phyloP scores from a whole-genome alignment of 2,888 invertebrate genomes.

The Phortica okadai region DNA sequence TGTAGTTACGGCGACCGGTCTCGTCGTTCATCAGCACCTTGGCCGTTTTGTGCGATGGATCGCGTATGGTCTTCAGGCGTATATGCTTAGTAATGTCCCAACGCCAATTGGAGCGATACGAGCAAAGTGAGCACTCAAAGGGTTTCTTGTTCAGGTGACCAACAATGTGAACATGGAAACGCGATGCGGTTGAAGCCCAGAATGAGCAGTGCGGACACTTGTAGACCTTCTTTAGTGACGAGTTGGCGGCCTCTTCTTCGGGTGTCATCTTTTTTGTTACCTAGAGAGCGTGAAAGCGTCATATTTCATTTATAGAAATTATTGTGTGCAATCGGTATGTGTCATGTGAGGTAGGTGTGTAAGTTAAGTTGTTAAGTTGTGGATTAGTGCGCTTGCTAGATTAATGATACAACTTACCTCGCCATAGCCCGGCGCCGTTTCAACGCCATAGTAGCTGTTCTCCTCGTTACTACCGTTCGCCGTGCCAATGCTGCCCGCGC shows the following conservation, averaged over 20 bases:
- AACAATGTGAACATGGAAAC: conserved; percentile 95
- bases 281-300: conserved; percentile 76
- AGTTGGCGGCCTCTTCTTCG: conserved; percentile 81
- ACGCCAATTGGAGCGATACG: conserved; percentile 96
- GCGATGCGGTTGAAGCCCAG: conserved; percentile 94
- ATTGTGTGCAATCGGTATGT: conserved; percentile 42
- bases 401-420: conserved; percentile 68
- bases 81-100: conserved; percentile 98
- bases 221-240: conserved; percentile 87
- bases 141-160: conserved; percentile 95
- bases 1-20: conserved; percentile 92
- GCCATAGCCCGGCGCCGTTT: conserved; percentile 78
- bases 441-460: conserved; percentile 77
- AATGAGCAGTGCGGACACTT: conserved; percentile 95
- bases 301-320: conserved; percentile 74
- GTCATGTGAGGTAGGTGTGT: neutral
- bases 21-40: conserved; percentile 94
- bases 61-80: conserved; percentile 90
- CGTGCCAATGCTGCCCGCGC: conserved; percentile 39
- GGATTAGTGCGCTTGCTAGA: neutral
- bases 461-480: conserved; percentile 69
- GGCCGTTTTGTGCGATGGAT: conserved; percentile 87
- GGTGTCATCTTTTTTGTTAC: conserved; percentile 81
- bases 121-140: conserved; percentile 95
- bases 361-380: neutral